Percentiles rank a stretch among this genome's conserved stretches.
These are phyloP conservation scores for Aphyosemion australe DNA, from an alignment of 2,113 vertebrate genomes.

Conservation along the genomic window DNA sequence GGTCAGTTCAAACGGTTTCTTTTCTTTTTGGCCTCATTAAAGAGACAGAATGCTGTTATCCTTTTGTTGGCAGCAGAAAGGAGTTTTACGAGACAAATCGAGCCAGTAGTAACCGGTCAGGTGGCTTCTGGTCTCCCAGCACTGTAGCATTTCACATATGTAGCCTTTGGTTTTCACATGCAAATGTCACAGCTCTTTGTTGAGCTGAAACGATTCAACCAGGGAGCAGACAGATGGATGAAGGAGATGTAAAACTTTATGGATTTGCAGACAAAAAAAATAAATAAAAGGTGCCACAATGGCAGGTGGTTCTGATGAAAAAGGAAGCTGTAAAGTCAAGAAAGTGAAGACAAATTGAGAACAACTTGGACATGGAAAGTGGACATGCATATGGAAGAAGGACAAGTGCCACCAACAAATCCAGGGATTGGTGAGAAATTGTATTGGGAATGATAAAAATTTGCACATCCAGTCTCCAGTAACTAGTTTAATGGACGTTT, in stretches of 20 bases:
- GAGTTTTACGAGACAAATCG: slow-evolving; percentile 9
- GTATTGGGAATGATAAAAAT: no score
- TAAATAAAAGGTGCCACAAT: not conserved
- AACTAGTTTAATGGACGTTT: no score
- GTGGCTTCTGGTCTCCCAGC: not conserved
- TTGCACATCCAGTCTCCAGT: no score
- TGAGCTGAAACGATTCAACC: not conserved
- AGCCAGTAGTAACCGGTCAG: not conserved
- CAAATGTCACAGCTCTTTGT: not conserved
- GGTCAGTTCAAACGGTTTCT: not conserved
- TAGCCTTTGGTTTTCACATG: not conserved
- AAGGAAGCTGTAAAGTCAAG: not conserved
- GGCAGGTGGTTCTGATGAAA: not conserved
- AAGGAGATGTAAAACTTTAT: not conserved
- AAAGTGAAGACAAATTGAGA: not conserved
- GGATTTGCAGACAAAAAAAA: not conserved
- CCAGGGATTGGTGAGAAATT: no score
- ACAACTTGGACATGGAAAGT: not conserved
- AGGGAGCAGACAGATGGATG: not conserved
- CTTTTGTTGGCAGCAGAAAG: slow-evolving; percentile 1
- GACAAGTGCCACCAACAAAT: not conserved
- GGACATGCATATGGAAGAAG: not conserved
- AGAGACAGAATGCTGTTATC: slow-evolving; percentile 13
- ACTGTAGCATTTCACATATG: not conserved
- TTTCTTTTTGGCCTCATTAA: slow-evolving; percentile 16